Percentiles rank a stretch among this genome's conserved stretches.
phyloP scores from a whole-genome alignment of 2,888 invertebrate genomes.

The Watsonalla cultraria region DNA sequence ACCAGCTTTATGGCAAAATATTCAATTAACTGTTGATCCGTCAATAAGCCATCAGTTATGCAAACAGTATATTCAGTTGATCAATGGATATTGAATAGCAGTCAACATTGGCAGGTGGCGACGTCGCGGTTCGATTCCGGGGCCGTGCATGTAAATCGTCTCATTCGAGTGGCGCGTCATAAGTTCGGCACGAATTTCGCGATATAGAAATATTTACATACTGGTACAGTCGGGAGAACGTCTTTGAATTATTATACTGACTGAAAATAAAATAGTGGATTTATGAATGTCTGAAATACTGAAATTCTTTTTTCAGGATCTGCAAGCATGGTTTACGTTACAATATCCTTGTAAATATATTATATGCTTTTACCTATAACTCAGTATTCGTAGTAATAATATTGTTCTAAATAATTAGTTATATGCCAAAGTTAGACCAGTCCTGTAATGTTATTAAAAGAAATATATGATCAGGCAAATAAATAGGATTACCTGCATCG shows the following conservation, averaged over 20 bases:
- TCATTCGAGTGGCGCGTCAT: conserved; percentile 10
- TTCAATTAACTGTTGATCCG: neutral
- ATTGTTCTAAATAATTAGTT: too few species aligned
- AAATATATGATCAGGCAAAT: too few species aligned
- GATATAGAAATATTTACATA: neutral
- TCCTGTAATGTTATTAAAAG: too few species aligned
- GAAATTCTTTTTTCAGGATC: too few species aligned
- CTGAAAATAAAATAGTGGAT: too few species aligned
- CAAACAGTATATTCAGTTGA: neutral
- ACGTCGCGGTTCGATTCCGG: conserved; percentile 28
- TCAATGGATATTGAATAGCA: conserved; percentile 25
- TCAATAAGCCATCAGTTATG: neutral
- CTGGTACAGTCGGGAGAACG: neutral
- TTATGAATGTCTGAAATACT: too few species aligned
- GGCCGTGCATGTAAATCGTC: conserved; percentile 28
- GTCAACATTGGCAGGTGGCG: conserved; percentile 24
- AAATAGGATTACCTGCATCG: neutral
- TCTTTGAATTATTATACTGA: neutral
- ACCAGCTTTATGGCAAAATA: too few species aligned
- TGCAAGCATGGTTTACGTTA: too few species aligned
- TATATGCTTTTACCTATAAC: too few species aligned
- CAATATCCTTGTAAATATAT: too few species aligned
- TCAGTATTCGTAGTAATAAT: too few species aligned
- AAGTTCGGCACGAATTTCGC: neutral
- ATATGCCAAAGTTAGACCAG: too few species aligned